phyloP scores from a whole-genome alignment of 2,888 invertebrate species.

The Shargacucullia verbasci region DNA sequence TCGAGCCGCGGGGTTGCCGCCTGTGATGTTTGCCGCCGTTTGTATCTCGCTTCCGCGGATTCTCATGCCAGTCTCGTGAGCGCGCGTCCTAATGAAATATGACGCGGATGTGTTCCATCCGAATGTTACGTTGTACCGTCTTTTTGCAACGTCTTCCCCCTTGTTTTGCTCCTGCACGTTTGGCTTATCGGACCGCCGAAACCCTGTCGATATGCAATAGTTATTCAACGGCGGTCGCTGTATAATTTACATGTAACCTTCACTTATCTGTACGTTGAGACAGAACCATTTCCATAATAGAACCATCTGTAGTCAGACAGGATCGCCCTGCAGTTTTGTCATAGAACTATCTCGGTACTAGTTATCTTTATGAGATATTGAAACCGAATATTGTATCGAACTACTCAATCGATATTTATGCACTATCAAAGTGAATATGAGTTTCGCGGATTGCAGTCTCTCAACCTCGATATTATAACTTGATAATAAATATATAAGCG shows the following conservation, averaged over 20 bases:
- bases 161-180: constrained; percentile 43
- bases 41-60: constrained; percentile 62
- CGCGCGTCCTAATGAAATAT: constrained; percentile 61
- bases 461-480: background rate
- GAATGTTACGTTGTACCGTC: constrained; percentile 49
- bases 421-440: background rate
- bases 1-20: constrained; percentile 68
- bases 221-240: constrained; percentile 58
- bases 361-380: constrained; percentile 72
- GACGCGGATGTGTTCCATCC: constrained; percentile 54
- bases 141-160: constrained; percentile 23
- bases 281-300: constrained; percentile 81
- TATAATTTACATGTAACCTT: constrained; percentile 80
- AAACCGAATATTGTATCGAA: constrained; percentile 43
- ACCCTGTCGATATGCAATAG: constrained; percentile 56
- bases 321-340: constrained; percentile 81
- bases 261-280: constrained; percentile 82
- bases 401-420: constrained; percentile 21
- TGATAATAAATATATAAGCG: background rate
- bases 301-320: constrained; percentile 80
- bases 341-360: constrained; percentile 74
- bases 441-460: background rate
- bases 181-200: constrained; percentile 38
- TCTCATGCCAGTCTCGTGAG: constrained; percentile 53
- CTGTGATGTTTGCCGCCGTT: constrained; percentile 70